Evolutionary conservation across 2,113 vertebrate genomes (phyloP).

Genomic region (Origma solitaria): DNA sequence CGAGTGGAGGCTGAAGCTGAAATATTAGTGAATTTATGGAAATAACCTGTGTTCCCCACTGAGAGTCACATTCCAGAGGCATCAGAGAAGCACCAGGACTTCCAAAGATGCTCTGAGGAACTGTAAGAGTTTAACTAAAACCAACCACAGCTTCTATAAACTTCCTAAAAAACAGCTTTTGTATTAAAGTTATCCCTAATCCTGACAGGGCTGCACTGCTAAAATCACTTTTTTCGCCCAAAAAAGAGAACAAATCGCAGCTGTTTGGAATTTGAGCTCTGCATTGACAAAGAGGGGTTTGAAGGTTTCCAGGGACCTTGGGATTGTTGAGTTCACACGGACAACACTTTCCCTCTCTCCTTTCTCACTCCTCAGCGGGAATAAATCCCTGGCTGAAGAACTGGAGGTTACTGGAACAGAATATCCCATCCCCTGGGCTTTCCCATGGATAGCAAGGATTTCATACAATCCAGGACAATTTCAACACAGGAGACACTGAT

Average conservation of each 20-base stretch:
- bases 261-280: not conserved
- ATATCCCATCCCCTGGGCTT: accelerated
- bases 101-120: not conserved
- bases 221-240: accelerated
- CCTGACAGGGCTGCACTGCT: not conserved
- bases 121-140: not conserved
- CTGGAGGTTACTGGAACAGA: not conserved
- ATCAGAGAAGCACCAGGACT: not conserved
- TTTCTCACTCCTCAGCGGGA: not conserved
- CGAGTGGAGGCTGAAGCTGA: not conserved
- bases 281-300: not conserved
- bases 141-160: not conserved
- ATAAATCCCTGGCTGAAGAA: not conserved
- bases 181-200: not conserved
- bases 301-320: not conserved
- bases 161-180: not conserved
- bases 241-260: not conserved
- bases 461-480: not conserved
- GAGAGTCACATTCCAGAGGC: not conserved
- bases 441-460: not conserved
- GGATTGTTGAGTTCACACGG: accelerated
- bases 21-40: not conserved
- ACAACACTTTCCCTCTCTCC: not conserved
- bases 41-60: not conserved
- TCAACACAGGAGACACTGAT: not conserved